phyloP scores from a whole-genome alignment of 1,140 invertebrate genomes.

The Octopus sinensis region DNA sequence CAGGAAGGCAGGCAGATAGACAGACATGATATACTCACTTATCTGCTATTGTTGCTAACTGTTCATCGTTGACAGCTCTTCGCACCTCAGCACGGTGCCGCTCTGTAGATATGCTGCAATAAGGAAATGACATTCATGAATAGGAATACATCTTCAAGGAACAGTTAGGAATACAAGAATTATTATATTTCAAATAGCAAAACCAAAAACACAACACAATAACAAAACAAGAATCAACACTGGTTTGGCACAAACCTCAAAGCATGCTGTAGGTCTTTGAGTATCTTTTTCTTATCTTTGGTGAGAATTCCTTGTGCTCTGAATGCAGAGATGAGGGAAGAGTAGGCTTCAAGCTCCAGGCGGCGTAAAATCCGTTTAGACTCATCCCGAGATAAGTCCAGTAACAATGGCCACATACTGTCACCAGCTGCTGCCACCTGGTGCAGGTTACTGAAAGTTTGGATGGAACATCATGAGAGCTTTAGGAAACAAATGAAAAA shows the following conservation, averaged over 20 bases:
- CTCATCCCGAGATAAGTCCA: constrained; percentile 79
- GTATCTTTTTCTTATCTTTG: constrained; percentile 76
- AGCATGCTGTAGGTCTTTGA: constrained; percentile 75
- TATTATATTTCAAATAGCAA: too few relatives aligned
- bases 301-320: constrained; percentile 85
- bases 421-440: background rate
- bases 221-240: background rate
- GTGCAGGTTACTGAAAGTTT: background rate
- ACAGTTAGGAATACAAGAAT: too few relatives aligned
- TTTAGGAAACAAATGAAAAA: background rate
- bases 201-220: too few relatives aligned
- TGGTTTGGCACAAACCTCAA: constrained; percentile 58
- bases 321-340: constrained; percentile 80
- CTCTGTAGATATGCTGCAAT: constrained; percentile 76
- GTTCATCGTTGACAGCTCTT: constrained; percentile 85
- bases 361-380: constrained; percentile 79
- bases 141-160: too few relatives aligned
- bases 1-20: too few relatives aligned
- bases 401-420: constrained; percentile 69
- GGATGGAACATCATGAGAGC: too few relatives aligned
- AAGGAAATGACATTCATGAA: constrained; percentile 19
- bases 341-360: constrained; percentile 87
- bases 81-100: constrained; percentile 85
- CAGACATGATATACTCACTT: constrained; percentile 64
- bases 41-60: constrained; percentile 80